Evolutionary conservation across 2,797 vertebrate genomes (phyloP), one percentile per base, ranked within the genome.

Genomic region (Allobates femoralis): DNA sequence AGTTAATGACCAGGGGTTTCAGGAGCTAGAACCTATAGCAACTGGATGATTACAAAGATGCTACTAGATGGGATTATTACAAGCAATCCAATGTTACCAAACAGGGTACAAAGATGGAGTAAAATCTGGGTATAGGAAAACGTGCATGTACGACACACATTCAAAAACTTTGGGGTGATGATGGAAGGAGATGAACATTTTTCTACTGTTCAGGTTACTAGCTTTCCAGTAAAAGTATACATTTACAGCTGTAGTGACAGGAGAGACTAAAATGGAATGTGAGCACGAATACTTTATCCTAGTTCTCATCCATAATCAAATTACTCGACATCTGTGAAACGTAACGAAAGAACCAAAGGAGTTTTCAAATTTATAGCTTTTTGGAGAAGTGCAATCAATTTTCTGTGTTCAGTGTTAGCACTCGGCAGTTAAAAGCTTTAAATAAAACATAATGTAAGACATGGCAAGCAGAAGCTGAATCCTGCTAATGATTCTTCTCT

Each of bases 331-430:
- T 84, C 67, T 80, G 76, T 50, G 62, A 75, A 66, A 84, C 55
- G 66, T 71, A 64, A 23, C 53, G 55, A 53, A 46, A 23, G 62
- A 51, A 83, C 74, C 64, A 79, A 56, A 58, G 21, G n/a, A 84
- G 18, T 34, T 80, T 64, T 64, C 53, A 83, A 82, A 87, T 82
- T 55, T 77, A 86, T 82, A 76, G 80, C 74, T 62, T 79, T 79
- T 87, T 56, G 5, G 64, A 69, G 62, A 83, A 62, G 81, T 71
- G 53, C 74, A 51, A 79, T 79, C 53, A 78, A 83, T 83, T 79
- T 51, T 83, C 58, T 67, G 74, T 46, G 37, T 79, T 26, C 79
- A 46, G 80, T 62, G 85, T 69, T 86, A 51, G 62, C 58, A 46
- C 73, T 76, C n/a, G 28, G 50, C 30, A 51, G 69, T 41, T 77